A percentile compares a stretch with the other conserved stretches of the same genome.
phyloP scores from a whole-genome alignment of 2,888 invertebrate genomes.

The Opisthograptis luteolata region DNA sequence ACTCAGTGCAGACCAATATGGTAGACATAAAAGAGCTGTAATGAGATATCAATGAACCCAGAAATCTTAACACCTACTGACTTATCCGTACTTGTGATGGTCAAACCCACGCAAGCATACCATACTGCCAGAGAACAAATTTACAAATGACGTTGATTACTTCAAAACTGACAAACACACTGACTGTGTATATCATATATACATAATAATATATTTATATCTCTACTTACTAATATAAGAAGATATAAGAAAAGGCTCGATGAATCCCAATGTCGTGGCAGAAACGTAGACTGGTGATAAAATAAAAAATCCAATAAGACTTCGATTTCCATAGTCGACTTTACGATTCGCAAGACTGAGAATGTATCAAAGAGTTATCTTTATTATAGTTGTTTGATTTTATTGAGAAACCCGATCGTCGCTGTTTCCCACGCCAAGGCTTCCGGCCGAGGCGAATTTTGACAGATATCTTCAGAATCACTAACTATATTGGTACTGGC shows the following conservation, averaged over 20 bases:
- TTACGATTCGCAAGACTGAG: constrained; percentile 48
- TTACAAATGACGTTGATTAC: constrained; percentile 7
- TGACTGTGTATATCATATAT: no score
- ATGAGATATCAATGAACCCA: constrained; percentile 18
- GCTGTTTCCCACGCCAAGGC: constrained; percentile 75
- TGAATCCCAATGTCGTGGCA: no score
- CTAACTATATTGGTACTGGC: constrained; percentile 65
- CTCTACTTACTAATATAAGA: no score
- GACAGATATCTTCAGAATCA: constrained; percentile 78
- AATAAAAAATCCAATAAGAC: constrained; percentile 40
- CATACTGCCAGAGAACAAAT: constrained; percentile 10
- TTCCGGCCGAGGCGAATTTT: constrained; percentile 83
- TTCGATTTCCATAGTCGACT: constrained; percentile 43
- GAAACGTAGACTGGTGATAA: no score
- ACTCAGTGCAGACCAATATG: constrained; percentile 6
- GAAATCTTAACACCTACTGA: constrained; percentile 18
- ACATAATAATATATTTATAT: no score
- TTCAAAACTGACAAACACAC: no score
- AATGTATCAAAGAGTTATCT: constrained; percentile 56
- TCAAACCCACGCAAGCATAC: constrained; percentile 16
- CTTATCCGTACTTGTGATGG: background rate
- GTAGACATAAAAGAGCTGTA: constrained; percentile 8
- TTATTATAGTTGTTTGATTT: constrained; percentile 67
- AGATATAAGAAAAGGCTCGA: no score
- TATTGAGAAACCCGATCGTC: constrained; percentile 78